Conservation (phyloP, 2,113 vertebrate species). For the Sprattus sprattus region DNA sequence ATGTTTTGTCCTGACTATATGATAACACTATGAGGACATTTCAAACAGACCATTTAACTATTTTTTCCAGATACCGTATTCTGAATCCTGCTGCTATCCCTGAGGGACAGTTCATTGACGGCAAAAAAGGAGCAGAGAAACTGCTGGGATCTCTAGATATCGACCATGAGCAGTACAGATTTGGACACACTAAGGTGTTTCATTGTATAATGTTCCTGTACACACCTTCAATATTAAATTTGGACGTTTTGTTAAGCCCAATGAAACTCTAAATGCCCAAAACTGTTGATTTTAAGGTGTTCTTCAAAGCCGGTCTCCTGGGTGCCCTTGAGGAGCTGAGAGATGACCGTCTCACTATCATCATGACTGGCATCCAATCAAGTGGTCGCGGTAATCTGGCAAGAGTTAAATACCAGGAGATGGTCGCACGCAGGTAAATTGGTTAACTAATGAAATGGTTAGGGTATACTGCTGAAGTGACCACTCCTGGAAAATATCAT, state of each 20-base stretch:
- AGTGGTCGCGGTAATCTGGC: slow-evolving; percentile 78
- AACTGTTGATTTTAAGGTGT: slow-evolving; percentile 42
- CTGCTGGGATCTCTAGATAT: slow-evolving; percentile 58
- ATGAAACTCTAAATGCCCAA: background rate
- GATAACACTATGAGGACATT: background rate
- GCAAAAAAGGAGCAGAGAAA: slow-evolving; percentile 58
- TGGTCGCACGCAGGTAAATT: slow-evolving; percentile 71
- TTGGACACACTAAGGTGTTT: slow-evolving; percentile 59
- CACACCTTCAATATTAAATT: background rate
- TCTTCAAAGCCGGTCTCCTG: slow-evolving; percentile 60
- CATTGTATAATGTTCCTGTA: background rate
- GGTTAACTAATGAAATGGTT: too few relatives aligned
- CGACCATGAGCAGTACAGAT: slow-evolving; percentile 57
- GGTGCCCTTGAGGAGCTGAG: slow-evolving; percentile 76
- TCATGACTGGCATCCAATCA: slow-evolving; percentile 80
- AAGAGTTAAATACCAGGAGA: slow-evolving; percentile 83
- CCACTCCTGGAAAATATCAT: too few relatives aligned
- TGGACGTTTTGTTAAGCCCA: background rate
- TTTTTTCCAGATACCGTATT: slow-evolving; percentile 54
- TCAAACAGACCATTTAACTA: background rate
- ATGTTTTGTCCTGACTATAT: background rate
- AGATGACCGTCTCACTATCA: slow-evolving; percentile 77
- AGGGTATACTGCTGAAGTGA: too few relatives aligned
- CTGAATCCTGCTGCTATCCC: slow-evolving; percentile 58
- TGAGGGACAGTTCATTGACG: slow-evolving; percentile 62